Evolutionary conservation across 2,797 vertebrate genomes (phyloP), one percentile per base, ranked within the genome.

Genomic region (Catostomus latipinnis): DNA sequence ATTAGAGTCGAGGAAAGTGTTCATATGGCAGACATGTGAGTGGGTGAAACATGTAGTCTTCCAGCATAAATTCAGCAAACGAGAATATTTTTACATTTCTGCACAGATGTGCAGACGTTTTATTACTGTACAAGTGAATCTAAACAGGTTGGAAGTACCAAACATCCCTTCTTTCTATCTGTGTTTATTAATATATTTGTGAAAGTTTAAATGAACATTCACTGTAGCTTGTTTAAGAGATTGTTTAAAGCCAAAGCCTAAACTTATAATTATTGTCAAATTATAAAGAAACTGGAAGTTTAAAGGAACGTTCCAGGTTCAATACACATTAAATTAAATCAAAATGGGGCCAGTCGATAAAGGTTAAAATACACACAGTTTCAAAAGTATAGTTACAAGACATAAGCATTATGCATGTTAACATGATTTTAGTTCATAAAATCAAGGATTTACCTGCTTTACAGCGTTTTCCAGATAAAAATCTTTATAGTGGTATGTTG

Each of bases 21-120:
- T 73, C 71, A 78, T 71, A 79, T 82, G 81, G 77, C 80, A 62
- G 57, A 74, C 77, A 77, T 74, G 72, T 50, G 73, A 74, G 22
- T 49, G 71, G 46, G 50, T 50, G 66, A 69, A 83, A 73, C 63
- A 70, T 71, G 73, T 53, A 34, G 14, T 14, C 10, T 63, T 56
- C 53, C 50, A 53, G 54, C 69, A 56, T 62, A 58, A 67, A 74
- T 45, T 45, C 10, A 45, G 18, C 60, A 53, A 9, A 54, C 7
- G 2, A 13, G 52, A 43, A 43, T 22, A n/a, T 22, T 65, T 62
- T 45, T 46, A 13, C 14, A 22, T 53, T 56, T 46, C 57, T 54
- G 46, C 18, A 62, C 46, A 70, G 57, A 58, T 14, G 58, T 71
- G 53, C 45, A 76, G 22, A 22, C 14, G 16, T 54, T 78, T 71